Percentiles rank a stretch among this genome's conserved stretches.
phyloP scores from a whole-genome alignment of 2,888 invertebrate genomes.

The Allophyes oxyacanthae region DNA sequence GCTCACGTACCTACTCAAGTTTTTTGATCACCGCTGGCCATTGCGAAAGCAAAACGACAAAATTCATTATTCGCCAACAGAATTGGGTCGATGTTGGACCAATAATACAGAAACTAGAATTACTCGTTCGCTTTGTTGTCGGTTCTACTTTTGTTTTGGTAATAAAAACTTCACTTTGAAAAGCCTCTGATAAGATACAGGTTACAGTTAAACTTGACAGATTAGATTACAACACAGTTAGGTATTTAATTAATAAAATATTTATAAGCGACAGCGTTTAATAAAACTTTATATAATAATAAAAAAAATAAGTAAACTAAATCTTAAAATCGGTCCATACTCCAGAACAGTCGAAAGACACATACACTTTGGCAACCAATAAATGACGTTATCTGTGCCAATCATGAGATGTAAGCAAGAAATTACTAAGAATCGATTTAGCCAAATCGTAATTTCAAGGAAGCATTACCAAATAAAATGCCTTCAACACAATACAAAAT shows the following conservation, averaged over 20 bases:
- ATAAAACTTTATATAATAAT: too few species aligned
- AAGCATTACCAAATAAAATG: conserved; percentile 30
- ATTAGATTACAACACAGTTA: conserved; percentile 2
- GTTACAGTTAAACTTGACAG: conserved; percentile 13
- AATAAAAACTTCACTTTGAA: conserved; percentile 37
- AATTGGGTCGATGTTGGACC: conserved; percentile 59
- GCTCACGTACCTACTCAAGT: conserved; percentile 14
- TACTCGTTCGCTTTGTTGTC: conserved; percentile 58
- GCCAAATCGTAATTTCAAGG: conserved; percentile 14
- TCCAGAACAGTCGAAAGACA: not conserved
- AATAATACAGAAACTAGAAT: conserved; percentile 63
- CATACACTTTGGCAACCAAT: not conserved
- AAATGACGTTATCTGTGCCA: conserved; percentile 1
- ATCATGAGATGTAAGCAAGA: conserved; percentile 8
- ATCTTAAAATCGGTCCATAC: too few species aligned
- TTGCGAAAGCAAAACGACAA: conserved; percentile 62
- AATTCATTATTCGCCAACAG: conserved; percentile 56
- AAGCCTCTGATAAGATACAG: conserved; percentile 29
- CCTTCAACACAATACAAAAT: conserved; percentile 35
- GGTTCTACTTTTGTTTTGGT: conserved; percentile 26
- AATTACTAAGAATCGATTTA: conserved; percentile 22
- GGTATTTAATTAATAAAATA: too few species aligned
- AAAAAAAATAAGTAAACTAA: too few species aligned
- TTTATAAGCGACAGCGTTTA: too few species aligned
- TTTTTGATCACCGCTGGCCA: conserved; percentile 50